Evolutionary conservation across 1,140 invertebrate genomes (phyloP), one percentile per base, ranked within the genome.

Genomic region (Diprion similis): DNA sequence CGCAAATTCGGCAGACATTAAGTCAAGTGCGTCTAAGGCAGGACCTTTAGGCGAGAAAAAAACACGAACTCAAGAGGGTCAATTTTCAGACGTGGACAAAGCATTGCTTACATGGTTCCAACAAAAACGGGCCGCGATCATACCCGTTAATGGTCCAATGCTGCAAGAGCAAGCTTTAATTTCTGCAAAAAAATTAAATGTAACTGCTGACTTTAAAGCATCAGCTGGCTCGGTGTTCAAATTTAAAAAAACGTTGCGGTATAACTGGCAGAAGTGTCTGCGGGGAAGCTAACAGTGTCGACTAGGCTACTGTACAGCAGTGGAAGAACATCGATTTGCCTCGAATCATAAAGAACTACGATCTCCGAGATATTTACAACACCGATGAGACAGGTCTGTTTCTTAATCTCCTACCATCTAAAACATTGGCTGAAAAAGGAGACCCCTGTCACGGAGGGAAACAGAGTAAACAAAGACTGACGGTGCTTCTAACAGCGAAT

Each of bases 331-430:
- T n/a, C 17, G 67, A 73, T 18, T 67, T 77, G n/a, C 69, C 68
- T 8, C 24, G 71, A 47, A 48, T 83, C 45, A 59, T 79, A 37
- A 67, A 77, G 66, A 59, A 59, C 10, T 89, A 88, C 78, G 71
- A 78, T 46, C 77, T 81, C 70, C 76, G 85, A n/a, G 51, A 59
- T 59, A 59, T 59, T 59, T 59, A 83, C 80, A 90, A 89, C 78
- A 82, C 82, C 17, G 86, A 89, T 78, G 87, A 90, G 81, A 89
- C 84, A 46, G 85, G 84, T 11, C 78, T 90, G 0, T 88, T 89
- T 85, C 89, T 15, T 80, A 85, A 85, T 76, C 83, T 81, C 71
- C 73, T 88, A 71, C 85, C 88, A 51, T 82, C 88, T 69, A 82
- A 84, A 81, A 87, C 86, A 10, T 76, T 86, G 46, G 76, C 75